Percentiles rank a stretch among this genome's conserved stretches.
phyloP scores from a whole-genome alignment of 2,888 invertebrate species.

The Torymus texanus region DNA sequence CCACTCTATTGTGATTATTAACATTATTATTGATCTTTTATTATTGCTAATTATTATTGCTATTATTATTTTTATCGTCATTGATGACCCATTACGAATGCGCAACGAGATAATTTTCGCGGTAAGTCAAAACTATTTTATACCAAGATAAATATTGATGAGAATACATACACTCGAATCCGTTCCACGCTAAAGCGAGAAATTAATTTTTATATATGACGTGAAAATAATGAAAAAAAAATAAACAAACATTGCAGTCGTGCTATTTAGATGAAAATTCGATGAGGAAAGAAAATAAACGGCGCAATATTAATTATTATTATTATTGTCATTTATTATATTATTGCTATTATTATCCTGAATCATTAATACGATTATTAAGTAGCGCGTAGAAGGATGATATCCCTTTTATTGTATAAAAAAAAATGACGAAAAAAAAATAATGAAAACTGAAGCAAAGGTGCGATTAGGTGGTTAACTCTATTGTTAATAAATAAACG shows the following conservation, averaged over 20 bases:
- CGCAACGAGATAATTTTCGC: constrained; percentile 54
- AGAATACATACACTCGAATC: constrained; percentile 48
- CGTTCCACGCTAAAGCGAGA: constrained; percentile 55
- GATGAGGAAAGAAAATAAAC: constrained; percentile 12
- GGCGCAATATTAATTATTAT: constrained; percentile 56
- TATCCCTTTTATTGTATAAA: constrained; percentile 73
- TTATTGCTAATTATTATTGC: constrained; percentile 57
- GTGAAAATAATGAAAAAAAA: constrained; percentile 17
- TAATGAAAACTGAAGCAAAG: constrained; percentile 65
- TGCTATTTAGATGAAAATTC: constrained; percentile 49
- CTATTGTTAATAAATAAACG: constrained; percentile 73
- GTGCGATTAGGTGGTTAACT: constrained; percentile 71
- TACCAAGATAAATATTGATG: constrained; percentile 43
- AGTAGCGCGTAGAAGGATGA: constrained; percentile 65
- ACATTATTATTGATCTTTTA: constrained; percentile 56
- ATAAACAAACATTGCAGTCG: constrained; percentile 17
- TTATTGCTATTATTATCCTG: constrained; percentile 59
- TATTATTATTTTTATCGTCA: constrained; percentile 49
- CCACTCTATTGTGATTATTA: constrained; percentile 59
- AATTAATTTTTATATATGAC: constrained; percentile 57
- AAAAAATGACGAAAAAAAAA: constrained; percentile 58
- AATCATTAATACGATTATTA: constrained; percentile 61
- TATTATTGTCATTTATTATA: constrained; percentile 57
- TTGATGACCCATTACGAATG: constrained; percentile 48
- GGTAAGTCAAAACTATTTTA: constrained; percentile 55